phyloP scores from a whole-genome alignment of 35 echinoderm and acorn worm genomes.

The Apostichopus parvimensis region DNA sequence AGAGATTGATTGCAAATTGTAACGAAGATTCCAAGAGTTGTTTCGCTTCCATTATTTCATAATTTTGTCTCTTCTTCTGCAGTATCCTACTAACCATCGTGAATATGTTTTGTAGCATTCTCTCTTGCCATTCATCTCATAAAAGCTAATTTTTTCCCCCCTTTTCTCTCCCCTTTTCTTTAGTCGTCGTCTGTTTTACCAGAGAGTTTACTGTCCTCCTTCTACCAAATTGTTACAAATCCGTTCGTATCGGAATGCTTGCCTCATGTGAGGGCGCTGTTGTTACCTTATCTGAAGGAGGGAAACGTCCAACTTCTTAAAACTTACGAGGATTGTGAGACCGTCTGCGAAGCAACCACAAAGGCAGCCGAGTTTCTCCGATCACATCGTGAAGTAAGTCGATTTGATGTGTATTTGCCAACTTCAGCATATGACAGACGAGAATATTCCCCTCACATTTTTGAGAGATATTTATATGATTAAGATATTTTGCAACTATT shows the following conservation, averaged over 20 bases:
- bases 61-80: background rate
- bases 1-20: too few relatives aligned
- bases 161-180: background rate
- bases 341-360: background rate
- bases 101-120: background rate
- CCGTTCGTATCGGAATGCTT: background rate
- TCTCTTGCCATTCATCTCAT: background rate
- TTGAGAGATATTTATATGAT: too few relatives aligned
- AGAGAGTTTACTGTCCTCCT: background rate
- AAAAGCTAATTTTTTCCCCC: too few relatives aligned
- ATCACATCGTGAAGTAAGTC: background rate
- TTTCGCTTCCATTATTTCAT: too few relatives aligned
- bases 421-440: too few relatives aligned
- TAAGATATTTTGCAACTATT: too few relatives aligned
- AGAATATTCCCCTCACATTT: too few relatives aligned
- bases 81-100: background rate
- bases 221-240: background rate
- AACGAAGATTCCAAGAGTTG: background rate
- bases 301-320: background rate
- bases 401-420: background rate
- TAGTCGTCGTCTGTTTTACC: slow-evolving; percentile 11
- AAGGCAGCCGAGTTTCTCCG: slow-evolving; percentile 9
- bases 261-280: background rate
- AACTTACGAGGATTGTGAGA: slow-evolving; percentile 17
- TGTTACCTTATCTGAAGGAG: background rate